Evolutionary conservation across 1,140 invertebrate species (phyloP), one percentile per base, ranked within the genome.

Genomic region (Papilio dardanus): DNA sequence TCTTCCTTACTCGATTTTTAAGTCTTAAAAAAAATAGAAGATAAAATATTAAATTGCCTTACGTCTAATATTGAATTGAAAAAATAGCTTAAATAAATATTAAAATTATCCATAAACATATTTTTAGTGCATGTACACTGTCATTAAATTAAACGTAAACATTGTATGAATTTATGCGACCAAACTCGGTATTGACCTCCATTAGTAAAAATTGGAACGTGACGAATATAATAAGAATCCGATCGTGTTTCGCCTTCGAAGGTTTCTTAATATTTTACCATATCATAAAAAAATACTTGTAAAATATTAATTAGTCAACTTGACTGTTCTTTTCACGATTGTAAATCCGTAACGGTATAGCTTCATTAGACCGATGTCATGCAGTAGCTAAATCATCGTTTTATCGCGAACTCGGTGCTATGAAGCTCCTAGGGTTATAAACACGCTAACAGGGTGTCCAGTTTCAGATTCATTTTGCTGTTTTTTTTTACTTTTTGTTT

Each of bases 191-290:
- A 86, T 91, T 88, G 88, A 90, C 89, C 88, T 69, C 83, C 82
- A 83, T 88, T 88, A 81, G 76, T 76, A 71, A 81, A 88, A 91
- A 88, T 79, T 88, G 76, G 89, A 91, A 87, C 89, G 83, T 86
- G 86, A 87, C 86, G 77, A 82, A 81, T 77, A 79, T 81, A 78
- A 74, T 62, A 77, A 75, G 21, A 33, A 68, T 37, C 66, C 67
- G 67, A 69, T 69, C 67, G 24, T 16, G 37, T 69, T 67, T 67
- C 67, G 35, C 37, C 67, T 69, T 69, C 21, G 67, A 21, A 68
- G 37, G 19, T 68, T 68, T 68, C 35, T 69, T 69, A 69, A 62
- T 14, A 62, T 28, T 28, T 28, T 14, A 30, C 21, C 21, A 58
- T 30, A 58, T 58, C 54, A 24, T 8, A 54, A 54, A 24, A 46